Conservation (phyloP, 2,888 invertebrate genomes). For the Polymixis lichenea region DNA sequence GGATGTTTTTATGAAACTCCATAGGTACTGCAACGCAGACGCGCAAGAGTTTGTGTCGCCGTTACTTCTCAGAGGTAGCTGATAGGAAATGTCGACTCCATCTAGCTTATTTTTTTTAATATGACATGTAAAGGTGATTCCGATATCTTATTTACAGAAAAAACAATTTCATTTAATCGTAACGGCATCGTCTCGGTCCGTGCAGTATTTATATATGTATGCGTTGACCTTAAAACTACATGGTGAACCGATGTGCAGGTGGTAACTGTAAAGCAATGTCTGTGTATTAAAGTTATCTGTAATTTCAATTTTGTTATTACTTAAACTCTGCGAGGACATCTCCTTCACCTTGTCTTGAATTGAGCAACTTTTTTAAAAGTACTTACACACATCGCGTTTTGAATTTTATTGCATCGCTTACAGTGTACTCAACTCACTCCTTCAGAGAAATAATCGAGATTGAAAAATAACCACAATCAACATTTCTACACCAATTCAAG, state of each 20-base stretch:
- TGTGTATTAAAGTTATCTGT: background rate
- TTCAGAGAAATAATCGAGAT: background rate
- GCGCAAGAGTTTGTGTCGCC: background rate
- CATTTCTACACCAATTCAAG: background rate
- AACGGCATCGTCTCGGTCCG: background rate
- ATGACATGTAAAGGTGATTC: too few relatives aligned
- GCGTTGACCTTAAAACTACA: background rate
- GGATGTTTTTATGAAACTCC: background rate
- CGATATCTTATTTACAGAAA: too few relatives aligned
- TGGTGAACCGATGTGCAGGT: background rate
- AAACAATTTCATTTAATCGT: background rate
- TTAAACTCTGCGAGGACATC: background rate
- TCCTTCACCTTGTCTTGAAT: constrained; percentile 22
- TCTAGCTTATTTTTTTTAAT: background rate
- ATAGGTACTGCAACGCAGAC: background rate
- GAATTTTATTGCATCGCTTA: background rate
- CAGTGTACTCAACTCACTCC: background rate
- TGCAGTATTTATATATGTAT: background rate
- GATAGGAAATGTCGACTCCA: background rate
- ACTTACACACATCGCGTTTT: background rate
- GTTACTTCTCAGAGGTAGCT: background rate
- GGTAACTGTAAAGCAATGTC: background rate
- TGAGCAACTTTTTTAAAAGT: background rate
- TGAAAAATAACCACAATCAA: constrained; percentile 6
- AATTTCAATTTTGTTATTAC: background rate